These are phyloP conservation scores for Portunus trituberculatus DNA, from an alignment of 1,140 invertebrate species.

Conservation along the genomic window DNA sequence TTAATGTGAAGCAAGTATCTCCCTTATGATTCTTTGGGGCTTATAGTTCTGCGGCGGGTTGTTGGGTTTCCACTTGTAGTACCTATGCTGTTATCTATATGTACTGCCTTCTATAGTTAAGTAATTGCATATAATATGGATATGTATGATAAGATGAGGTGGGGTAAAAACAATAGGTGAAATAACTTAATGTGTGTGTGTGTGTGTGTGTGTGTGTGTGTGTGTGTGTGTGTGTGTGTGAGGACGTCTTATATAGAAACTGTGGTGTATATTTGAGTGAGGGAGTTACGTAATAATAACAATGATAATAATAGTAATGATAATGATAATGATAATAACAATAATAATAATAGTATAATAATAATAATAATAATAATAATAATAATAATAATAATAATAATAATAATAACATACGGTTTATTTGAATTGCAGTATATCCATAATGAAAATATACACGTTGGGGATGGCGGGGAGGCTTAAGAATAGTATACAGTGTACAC, in stretches of 20 bases:
- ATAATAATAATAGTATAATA: too few species aligned
- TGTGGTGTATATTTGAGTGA: neutral
- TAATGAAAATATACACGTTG: neutral
- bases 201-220: neutral
- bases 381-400: slow-evolving; percentile 4
- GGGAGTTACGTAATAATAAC: neutral
- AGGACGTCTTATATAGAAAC: neutral
- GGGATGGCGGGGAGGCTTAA: neutral
- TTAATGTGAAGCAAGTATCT: too few species aligned
- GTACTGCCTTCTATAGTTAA: too few species aligned
- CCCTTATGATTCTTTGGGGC: too few species aligned
- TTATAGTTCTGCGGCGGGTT: too few species aligned
- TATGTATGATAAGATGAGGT: too few species aligned
- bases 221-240: neutral
- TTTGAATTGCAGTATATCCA: too few species aligned
- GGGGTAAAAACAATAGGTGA: neutral
- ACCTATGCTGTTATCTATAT: too few species aligned
- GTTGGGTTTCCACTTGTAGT: too few species aligned
- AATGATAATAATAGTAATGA: neutral
- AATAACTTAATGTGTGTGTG: neutral
- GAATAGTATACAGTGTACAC: neutral
- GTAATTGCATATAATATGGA: too few species aligned
- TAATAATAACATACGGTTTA: too few species aligned
- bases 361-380: too few species aligned
- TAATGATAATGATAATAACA: neutral